Conservation (phyloP, 2,113 vertebrate species). For the Catharus fuscescens region DNA sequence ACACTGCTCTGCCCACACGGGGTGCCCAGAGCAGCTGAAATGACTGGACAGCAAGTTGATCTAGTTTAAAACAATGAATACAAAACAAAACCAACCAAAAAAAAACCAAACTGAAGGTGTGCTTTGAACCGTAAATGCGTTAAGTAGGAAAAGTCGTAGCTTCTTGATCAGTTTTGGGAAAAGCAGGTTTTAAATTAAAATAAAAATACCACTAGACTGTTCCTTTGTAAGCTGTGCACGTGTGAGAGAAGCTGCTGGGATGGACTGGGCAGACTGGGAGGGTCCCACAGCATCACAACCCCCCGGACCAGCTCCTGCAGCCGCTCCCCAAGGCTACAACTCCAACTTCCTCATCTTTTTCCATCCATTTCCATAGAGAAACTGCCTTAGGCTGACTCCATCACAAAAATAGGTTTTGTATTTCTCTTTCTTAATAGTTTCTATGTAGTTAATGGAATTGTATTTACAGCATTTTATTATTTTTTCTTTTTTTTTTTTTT, state of each 20-base stretch:
- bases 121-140: conserved; percentile 86
- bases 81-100: not conserved
- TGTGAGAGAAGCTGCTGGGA: conserved; percentile 82
- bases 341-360: conserved; percentile 7
- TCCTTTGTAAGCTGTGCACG: conserved; percentile 79
- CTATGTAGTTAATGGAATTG: conserved; percentile 97
- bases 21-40: conserved; percentile 78
- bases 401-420: conserved; percentile 97
- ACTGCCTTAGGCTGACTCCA: conserved; percentile 86
- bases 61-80: conserved; percentile 76
- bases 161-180: conserved; percentile 76
- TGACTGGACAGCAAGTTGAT: conserved; percentile 83
- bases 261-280: conserved; percentile 83
- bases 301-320: conserved; percentile 74
- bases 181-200: conserved; percentile 73
- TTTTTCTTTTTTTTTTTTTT: conserved; percentile 75
- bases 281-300: not conserved
- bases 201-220: conserved; percentile 68
- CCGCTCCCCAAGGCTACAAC: conserved; percentile 51
- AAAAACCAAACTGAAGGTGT: conserved; percentile 71
- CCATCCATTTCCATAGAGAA: conserved; percentile 77
- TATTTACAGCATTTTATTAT: conserved; percentile 92
- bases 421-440: conserved; percentile 89
- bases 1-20: not conserved
- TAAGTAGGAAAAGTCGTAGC: conserved; percentile 74